A percentile compares a stretch with the other conserved stretches of the same genome.
Evolutionary conservation across 2,797 vertebrate species (phyloP).

Genomic region (Trichosurus vulpecula): DNA sequence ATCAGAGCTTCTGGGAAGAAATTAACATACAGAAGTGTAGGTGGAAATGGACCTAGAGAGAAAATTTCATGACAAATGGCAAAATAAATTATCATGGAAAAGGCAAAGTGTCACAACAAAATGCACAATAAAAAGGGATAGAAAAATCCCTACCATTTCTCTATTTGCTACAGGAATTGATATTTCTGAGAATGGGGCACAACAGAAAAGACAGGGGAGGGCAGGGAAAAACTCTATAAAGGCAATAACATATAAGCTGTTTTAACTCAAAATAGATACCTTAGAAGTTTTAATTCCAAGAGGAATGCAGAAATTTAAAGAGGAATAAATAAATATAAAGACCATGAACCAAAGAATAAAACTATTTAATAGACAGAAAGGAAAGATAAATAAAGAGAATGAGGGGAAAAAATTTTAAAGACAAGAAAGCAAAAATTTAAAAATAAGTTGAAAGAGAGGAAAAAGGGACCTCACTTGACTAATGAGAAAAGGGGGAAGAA

Average conservation of each 20-base stretch:
- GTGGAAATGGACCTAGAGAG: not conserved
- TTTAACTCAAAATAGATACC: not conserved
- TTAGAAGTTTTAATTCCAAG: not conserved
- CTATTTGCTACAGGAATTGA: not conserved
- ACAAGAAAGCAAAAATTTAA: not conserved
- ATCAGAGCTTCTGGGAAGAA: no score
- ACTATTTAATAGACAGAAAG: not conserved
- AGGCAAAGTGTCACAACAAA: not conserved
- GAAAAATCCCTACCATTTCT: not conserved
- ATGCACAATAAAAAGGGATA: not conserved
- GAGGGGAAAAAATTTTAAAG: not conserved
- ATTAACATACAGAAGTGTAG: no score
- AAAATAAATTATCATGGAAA: not conserved
- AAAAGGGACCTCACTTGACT: not conserved
- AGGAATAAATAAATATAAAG: not conserved
- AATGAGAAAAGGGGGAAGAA: not conserved
- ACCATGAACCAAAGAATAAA: not conserved
- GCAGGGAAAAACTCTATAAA: not conserved
- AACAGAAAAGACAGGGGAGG: not conserved
- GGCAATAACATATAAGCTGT: not conserved
- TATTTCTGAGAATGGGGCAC: not conserved
- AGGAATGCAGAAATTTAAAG: not conserved
- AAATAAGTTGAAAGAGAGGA: not conserved
- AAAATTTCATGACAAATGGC: not conserved
- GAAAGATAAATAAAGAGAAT: not conserved